These are phyloP conservation scores for Poliocrania exsul DNA, from an alignment of 2,797 vertebrate species.

Conservation along the genomic window DNA sequence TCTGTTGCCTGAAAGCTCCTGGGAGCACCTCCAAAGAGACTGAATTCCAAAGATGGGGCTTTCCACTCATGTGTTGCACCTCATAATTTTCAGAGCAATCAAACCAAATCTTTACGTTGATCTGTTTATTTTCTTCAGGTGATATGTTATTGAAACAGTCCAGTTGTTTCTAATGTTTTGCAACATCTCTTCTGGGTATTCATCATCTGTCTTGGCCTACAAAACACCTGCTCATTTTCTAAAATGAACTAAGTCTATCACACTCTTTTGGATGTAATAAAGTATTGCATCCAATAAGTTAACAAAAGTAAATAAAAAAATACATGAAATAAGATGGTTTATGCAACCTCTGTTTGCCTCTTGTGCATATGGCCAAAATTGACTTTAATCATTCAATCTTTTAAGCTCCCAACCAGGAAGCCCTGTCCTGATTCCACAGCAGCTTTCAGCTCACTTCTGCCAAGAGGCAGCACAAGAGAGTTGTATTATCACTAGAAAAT, in stretches of 20 bases:
- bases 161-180: not conserved
- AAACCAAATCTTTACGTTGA: not conserved
- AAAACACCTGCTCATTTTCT: not conserved
- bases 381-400: not conserved
- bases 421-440: not conserved
- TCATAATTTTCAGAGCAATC: not conserved
- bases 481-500: not conserved
- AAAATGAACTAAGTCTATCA: not conserved
- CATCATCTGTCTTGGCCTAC: not conserved
- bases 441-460: not conserved
- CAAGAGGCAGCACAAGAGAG: fast-evolving
- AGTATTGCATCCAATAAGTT: not conserved
- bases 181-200: not conserved
- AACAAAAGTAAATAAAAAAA: not conserved
- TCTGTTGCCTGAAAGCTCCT: not conserved
- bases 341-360: not conserved
- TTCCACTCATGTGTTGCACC: not conserved
- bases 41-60: not conserved
- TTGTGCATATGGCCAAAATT: not conserved
- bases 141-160: not conserved
- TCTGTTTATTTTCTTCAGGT: not conserved
- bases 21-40: not conserved
- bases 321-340: not conserved
- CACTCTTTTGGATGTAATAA: not conserved
- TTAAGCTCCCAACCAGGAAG: not conserved